Conservation (phyloP, 2,797 vertebrate genomes). For the Gobionotothen gibberifrons region DNA sequence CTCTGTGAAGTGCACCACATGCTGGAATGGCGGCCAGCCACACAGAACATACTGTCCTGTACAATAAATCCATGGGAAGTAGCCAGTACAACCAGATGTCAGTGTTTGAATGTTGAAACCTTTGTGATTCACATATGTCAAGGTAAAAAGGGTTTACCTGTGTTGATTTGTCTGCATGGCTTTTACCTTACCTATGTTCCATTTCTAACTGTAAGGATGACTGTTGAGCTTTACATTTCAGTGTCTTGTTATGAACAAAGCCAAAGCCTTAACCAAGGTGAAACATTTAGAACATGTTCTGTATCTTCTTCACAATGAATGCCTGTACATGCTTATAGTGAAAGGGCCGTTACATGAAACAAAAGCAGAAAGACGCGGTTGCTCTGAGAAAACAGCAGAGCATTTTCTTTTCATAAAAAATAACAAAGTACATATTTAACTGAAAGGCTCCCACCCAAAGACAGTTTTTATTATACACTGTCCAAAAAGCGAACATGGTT, state of each 20-base stretch:
- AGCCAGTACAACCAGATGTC: background rate
- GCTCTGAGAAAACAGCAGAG: background rate
- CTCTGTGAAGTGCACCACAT: constrained; percentile 2
- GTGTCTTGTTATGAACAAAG: background rate
- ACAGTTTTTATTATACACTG: background rate
- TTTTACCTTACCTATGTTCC: background rate
- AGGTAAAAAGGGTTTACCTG: background rate
- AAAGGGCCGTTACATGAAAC: constrained; percentile 9
- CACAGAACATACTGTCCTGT: background rate
- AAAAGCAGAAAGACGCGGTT: background rate
- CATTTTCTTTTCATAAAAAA: background rate
- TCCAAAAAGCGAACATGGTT: background rate
- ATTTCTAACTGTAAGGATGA: background rate
- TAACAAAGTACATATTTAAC: too few species aligned
- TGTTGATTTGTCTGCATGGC: background rate
- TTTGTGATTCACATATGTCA: background rate
- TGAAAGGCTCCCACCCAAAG: too few species aligned
- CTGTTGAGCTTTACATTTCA: background rate
- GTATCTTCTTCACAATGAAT: background rate
- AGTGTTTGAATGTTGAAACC: background rate
- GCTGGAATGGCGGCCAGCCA: constrained; percentile 9
- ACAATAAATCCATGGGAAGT: background rate
- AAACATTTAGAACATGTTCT: background rate
- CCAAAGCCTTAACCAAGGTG: background rate
- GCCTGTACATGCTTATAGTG: background rate